Evolutionary conservation across 2,888 invertebrate genomes (phyloP).

Genomic region (Pharmacophagus antenor): DNA sequence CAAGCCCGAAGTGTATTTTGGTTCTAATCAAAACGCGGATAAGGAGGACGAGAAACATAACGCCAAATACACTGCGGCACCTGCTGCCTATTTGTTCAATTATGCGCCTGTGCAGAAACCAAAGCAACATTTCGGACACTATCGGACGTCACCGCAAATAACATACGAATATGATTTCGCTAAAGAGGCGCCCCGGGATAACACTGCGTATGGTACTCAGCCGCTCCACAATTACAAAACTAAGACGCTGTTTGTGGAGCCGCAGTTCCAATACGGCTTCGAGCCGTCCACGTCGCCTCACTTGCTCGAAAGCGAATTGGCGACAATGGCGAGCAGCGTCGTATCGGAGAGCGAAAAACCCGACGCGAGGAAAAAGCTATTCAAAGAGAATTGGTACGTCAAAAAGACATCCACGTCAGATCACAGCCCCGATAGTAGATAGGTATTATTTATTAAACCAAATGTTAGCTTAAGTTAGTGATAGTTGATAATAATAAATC

Average conservation of each 20-base stretch:
- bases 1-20: conserved; percentile 53
- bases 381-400: conserved; percentile 73
- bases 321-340: conserved; percentile 68
- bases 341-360: conserved; percentile 67
- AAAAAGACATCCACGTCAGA: conserved; percentile 68
- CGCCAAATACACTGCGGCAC: conserved; percentile 52
- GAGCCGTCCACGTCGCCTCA: conserved; percentile 64
- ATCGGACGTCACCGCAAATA: conserved; percentile 51
- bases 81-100: conserved; percentile 46
- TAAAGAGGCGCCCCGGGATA: conserved; percentile 56
- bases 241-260: conserved; percentile 68
- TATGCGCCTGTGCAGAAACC: conserved; percentile 46
- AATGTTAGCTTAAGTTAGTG: conserved; percentile 42
- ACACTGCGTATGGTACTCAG: conserved; percentile 56
- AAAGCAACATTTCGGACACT: conserved; percentile 53
- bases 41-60: conserved; percentile 50
- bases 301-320: conserved; percentile 65
- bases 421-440: conserved; percentile 65
- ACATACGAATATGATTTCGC: conserved; percentile 57
- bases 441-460: conserved; percentile 56
- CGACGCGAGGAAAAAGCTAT: conserved; percentile 66
- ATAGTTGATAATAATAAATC: conserved; percentile 43
- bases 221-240: conserved; percentile 51
- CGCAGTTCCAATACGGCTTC: conserved; percentile 75
- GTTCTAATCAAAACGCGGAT: conserved; percentile 40